A percentile compares a stretch with the other conserved stretches of the same genome.
Conservation (phyloP, 2,888 invertebrate species). For the Alentia gelatinosa region DNA sequence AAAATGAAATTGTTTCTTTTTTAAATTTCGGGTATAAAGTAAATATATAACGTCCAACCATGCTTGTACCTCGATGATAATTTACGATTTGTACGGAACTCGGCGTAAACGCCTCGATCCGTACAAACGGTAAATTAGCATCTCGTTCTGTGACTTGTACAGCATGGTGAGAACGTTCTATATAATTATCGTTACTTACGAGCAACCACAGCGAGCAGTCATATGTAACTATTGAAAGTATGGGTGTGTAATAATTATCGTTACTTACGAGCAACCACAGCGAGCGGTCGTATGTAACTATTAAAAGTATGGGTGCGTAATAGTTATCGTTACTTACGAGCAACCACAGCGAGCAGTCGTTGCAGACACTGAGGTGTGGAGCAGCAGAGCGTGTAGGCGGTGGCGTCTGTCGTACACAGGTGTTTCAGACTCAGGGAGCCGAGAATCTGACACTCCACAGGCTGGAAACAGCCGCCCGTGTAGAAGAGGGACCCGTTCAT, state of each 20-base stretch:
- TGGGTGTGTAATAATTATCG: background rate
- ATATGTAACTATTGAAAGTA: background rate
- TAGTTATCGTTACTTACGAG: background rate
- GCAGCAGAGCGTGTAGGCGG: constrained; percentile 38
- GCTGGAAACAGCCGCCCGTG: constrained; percentile 43
- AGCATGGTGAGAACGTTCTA: too few species aligned
- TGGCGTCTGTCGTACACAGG: constrained; percentile 21
- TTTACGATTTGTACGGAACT: too few species aligned
- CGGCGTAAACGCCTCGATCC: too few species aligned
- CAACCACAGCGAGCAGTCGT: background rate
- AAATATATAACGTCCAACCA: too few species aligned
- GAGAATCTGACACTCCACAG: background rate
- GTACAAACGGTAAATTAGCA: too few species aligned
- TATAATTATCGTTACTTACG: too few species aligned
- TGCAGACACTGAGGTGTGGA: background rate
- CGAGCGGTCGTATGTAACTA: too few species aligned
- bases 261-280: background rate
- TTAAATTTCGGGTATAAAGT: too few species aligned
- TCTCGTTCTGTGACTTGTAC: too few species aligned
- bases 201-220: too few species aligned
- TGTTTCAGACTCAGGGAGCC: background rate
- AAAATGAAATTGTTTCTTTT: too few species aligned
- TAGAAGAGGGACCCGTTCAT: background rate
- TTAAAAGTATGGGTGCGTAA: background rate
- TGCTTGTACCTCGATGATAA: too few species aligned